Conservation (phyloP, 2,888 invertebrate genomes). For the Xiphydria camelus region DNA sequence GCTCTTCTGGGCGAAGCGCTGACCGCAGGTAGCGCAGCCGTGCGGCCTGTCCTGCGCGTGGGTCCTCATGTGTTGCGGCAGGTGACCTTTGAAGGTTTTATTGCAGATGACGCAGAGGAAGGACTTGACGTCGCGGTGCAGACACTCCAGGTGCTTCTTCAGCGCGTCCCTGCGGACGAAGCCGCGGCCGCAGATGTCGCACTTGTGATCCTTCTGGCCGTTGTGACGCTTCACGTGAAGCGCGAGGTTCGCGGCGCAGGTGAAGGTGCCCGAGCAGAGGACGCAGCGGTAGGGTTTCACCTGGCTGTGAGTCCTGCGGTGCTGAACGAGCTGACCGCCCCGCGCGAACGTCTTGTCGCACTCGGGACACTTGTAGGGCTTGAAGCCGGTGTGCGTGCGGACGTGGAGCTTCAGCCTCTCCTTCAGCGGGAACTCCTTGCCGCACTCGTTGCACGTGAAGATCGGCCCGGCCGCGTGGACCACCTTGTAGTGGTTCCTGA, state of each 20-base stretch:
- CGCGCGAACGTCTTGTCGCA: constrained; percentile 72
- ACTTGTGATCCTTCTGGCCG: constrained; percentile 75
- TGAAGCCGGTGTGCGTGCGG: constrained; percentile 72
- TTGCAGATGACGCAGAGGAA: constrained; percentile 81
- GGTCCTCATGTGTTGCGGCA: constrained; percentile 80
- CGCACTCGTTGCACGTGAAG: constrained; percentile 74
- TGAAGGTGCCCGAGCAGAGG: constrained; percentile 73
- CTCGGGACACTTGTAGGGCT: constrained; percentile 67
- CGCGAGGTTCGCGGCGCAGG: constrained; percentile 60
- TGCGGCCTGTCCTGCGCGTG: constrained; percentile 78
- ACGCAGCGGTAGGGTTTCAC: constrained; percentile 74
- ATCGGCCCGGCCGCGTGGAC: constrained; percentile 54
- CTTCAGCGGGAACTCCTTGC: constrained; percentile 75
- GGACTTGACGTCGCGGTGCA: constrained; percentile 73
- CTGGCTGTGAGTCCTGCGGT: constrained; percentile 74
- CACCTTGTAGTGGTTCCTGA: constrained; percentile 53
- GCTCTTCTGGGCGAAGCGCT: constrained; percentile 80
- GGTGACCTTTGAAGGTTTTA: constrained; percentile 78
- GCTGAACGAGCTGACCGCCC: constrained; percentile 76
- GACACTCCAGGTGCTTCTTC: constrained; percentile 75
- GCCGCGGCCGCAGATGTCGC: constrained; percentile 78
- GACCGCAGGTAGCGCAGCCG: constrained; percentile 77
- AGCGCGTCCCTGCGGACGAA: constrained; percentile 76
- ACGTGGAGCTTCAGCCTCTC: constrained; percentile 76
- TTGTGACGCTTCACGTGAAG: constrained; percentile 67